Conservation (phyloP, 2,888 invertebrate species). For the Acrobasis consociella region DNA sequence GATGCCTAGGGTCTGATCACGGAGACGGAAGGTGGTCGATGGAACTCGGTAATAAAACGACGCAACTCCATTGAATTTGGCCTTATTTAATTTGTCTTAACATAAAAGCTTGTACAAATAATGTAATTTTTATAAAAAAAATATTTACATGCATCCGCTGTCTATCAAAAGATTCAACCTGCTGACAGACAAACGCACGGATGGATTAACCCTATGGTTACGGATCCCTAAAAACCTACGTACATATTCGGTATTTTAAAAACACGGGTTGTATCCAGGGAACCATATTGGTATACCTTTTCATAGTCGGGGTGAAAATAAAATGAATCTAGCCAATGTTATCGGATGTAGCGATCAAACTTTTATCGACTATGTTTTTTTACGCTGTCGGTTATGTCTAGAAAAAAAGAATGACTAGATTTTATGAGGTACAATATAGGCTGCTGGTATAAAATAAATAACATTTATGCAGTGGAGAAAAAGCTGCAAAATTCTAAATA, state of each 20-base stretch:
- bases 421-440: constrained; percentile 1
- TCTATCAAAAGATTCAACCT: too few relatives aligned
- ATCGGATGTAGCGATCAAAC: constrained; percentile 6
- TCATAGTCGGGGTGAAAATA: not conserved
- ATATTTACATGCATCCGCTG: too few relatives aligned
- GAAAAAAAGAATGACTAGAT: constrained; percentile 4
- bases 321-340: constrained; percentile 6
- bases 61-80: too few relatives aligned
- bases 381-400: not conserved
- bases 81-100: too few relatives aligned
- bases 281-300: constrained; percentile 1
- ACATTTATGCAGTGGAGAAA: not conserved
- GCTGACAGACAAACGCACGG: too few relatives aligned
- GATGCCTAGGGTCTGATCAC: too few relatives aligned
- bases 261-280: not conserved
- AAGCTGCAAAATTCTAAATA: too few relatives aligned
- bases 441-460: not conserved
- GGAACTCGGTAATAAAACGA: too few relatives aligned
- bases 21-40: too few relatives aligned
- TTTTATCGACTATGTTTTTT: constrained; percentile 15
- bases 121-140: too few relatives aligned
- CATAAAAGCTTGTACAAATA: too few relatives aligned
- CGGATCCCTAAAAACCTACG: constrained; percentile 1
- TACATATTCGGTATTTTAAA: constrained; percentile 2
- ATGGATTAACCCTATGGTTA: too few relatives aligned